Conservation (phyloP, 2,113 vertebrate species). For the zebrafish (Danio rerio) region GRCz12tu NC_133184.1:26528001-26528500, state of each 20-base stretch:
- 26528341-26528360: background rate
- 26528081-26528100: conserved; percentile 87
- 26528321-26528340: background rate
- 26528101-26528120: conserved; percentile 89
- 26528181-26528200: conserved; percentile 89
- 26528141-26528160: conserved; percentile 84
- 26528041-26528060: conserved; percentile 83
- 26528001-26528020: conserved; percentile 61
- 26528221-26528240: conserved; percentile 75
- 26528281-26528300: background rate
- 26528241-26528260: conserved; percentile 77
- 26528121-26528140: conserved; percentile 85
- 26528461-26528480: background rate
- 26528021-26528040: conserved; percentile 75
- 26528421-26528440: background rate
- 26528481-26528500: background rate
- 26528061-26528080: conserved; percentile 94
- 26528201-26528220: conserved; percentile 88
- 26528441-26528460: conserved; percentile 10
- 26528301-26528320: conserved; percentile 8
- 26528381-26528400: background rate
- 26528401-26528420: background rate
- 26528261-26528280: conserved; percentile 49
- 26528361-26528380: conserved; percentile 3
- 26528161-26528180: conserved; percentile 89